phyloP scores from a whole-genome alignment of 30 jellyfish, hydroid and myxozoan species.

The Sanderia malayensis region DNA sequence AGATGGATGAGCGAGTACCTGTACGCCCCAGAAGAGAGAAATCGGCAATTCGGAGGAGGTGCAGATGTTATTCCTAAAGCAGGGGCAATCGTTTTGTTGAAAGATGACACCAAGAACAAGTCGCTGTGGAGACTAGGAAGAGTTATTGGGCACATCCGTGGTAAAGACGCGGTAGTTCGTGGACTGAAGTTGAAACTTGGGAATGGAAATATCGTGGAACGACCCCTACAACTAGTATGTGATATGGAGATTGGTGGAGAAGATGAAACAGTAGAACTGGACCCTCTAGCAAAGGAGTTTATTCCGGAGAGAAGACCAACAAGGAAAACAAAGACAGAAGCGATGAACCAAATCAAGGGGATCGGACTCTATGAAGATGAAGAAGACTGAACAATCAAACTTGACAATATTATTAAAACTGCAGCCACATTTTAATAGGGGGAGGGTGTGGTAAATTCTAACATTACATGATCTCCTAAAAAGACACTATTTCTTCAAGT shows the following conservation, averaged over 20 bases:
- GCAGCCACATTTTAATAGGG: conserved; percentile 25
- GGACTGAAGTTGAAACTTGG: conserved; percentile 62
- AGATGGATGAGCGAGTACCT: conserved; percentile 55
- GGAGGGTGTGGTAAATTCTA: conserved; percentile 27
- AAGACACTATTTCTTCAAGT: not conserved
- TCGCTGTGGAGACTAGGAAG: conserved; percentile 60
- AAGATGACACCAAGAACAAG: conserved; percentile 61
- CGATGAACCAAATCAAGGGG: conserved; percentile 32
- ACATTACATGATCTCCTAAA: conserved; percentile 11
- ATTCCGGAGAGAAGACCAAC: conserved; percentile 8
- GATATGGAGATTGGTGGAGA: conserved; percentile 68
- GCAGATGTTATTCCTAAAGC: conserved; percentile 23
- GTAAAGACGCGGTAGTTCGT: conserved; percentile 43
- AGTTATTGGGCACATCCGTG: conserved; percentile 35
- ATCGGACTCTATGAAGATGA: conserved; percentile 28
- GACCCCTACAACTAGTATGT: conserved; percentile 64
- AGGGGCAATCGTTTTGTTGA: conserved; percentile 56
- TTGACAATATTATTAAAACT: conserved; percentile 10
- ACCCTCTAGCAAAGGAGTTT: conserved; percentile 49
- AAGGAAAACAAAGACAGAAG: conserved; percentile 18
- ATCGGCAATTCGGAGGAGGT: conserved; percentile 26
- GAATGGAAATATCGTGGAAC: conserved; percentile 55
- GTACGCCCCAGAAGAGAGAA: conserved; percentile 62
- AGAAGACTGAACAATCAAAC: conserved; percentile 19
- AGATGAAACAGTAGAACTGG: conserved; percentile 31